Evolutionary conservation across 2,113 vertebrate genomes (phyloP).

Genomic region (Laticauda colubrina): DNA sequence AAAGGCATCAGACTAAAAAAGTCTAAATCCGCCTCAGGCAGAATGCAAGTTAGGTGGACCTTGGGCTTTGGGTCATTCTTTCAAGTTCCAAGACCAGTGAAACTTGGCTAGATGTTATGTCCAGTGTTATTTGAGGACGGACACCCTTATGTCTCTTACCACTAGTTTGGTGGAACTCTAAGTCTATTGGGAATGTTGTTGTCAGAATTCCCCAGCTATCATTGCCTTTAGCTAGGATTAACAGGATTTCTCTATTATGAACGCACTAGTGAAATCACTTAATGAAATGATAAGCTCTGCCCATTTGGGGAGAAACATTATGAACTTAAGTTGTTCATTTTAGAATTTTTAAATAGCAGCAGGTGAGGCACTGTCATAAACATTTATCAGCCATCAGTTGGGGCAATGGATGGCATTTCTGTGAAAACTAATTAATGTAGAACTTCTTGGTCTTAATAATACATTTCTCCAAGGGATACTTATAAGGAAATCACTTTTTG

Average conservation of each 20-base stretch:
- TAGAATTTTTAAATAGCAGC: background rate
- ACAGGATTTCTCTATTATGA: background rate
- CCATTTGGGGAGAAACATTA: background rate
- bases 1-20: background rate
- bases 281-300: background rate
- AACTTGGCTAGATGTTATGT: background rate
- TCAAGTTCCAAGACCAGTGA: background rate
- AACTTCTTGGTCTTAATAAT: background rate
- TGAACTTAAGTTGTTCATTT: background rate
- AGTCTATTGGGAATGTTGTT: background rate
- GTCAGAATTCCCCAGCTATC: background rate
- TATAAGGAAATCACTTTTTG: background rate
- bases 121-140: background rate
- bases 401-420: background rate
- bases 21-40: background rate
- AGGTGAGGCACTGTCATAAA: background rate
- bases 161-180: background rate
- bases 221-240: background rate
- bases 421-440: background rate
- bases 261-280: background rate
- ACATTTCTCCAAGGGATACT: background rate
- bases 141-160: background rate
- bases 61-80: background rate
- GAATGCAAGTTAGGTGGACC: background rate
- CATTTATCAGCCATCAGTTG: background rate